Conservation (phyloP, 30 jellyfish, hydroid and myxozoan species). For the Aurelia aurita region DNA sequence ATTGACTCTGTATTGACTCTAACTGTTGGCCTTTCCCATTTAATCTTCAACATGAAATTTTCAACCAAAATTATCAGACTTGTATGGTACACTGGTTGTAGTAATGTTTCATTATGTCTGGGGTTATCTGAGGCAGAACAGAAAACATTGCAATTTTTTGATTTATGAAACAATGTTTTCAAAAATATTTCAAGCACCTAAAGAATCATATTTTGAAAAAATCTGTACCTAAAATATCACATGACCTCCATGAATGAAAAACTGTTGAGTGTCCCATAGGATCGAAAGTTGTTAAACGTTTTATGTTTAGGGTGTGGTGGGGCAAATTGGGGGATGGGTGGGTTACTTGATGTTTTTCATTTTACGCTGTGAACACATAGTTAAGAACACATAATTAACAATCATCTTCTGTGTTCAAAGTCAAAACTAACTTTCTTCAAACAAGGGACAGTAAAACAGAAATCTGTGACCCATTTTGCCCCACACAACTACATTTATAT, state of each 20-base stretch:
- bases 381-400: background rate
- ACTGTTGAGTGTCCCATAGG: slow-evolving; percentile 30
- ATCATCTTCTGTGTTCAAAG: slow-evolving; percentile 2
- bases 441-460: slow-evolving; percentile 11
- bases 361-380: background rate
- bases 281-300: slow-evolving; percentile 6
- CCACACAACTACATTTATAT: background rate
- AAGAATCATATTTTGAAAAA: slow-evolving; percentile 16
- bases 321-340: slow-evolving; percentile 14
- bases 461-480: slow-evolving; percentile 4
- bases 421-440: slow-evolving; percentile 12
- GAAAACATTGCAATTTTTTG: background rate
- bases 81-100: no score
- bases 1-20: no score
- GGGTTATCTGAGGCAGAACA: slow-evolving; percentile 19
- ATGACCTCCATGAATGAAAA: slow-evolving; percentile 25
- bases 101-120: slow-evolving; percentile 16
- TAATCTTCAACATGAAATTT: no score
- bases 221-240: background rate
- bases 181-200: slow-evolving; percentile 12
- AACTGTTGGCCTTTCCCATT: no score
- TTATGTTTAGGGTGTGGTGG: slow-evolving; percentile 28
- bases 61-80: no score
- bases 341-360: slow-evolving; percentile 23
- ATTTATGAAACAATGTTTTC: slow-evolving; percentile 3